Evolutionary conservation across 2,888 invertebrate species (phyloP), one percentile per base, ranked within the genome.

Genomic region (Tromatobia lineatoria): DNA sequence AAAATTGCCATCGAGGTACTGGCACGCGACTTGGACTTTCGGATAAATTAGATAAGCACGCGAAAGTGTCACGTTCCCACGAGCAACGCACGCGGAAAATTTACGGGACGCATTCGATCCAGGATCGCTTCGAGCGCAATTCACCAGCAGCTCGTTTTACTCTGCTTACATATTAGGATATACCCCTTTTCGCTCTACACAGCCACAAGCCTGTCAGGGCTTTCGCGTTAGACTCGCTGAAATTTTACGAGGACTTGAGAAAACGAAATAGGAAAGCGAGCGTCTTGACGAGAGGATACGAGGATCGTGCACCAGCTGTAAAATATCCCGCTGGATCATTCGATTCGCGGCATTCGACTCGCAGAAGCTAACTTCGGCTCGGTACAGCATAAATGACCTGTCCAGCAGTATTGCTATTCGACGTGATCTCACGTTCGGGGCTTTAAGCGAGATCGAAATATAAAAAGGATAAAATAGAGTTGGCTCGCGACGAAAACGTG

Each of bases 51-150:
- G 90, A 91, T 90, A 91, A 91, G 89, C 89, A 80, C 89, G 89
- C 86, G 91, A 91, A 91, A 91, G 91, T 91, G 92, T 92, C 91
- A 91, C 90, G 91, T 92, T 92, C 92, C 91, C 92, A 92, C 92
- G 91, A 91, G 87, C 85, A 70, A 79, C 77, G 71, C 76, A 83
- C 77, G 80, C 77, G 77, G 80, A 84, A 87, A 89, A 90, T 90
- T 90, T 90, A 90, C 89, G 88, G 75, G 82, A 89, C 86, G 88
- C 88, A 59, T 84, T 85, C 86, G 57, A 70, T 80, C 82, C 77
- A 83, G 52, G 80, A 85, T 87, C 86, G 83, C 85, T 86, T 85
- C 84, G 77, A 85, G 82, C 78, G 82, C 79, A 59, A 78, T 74
- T 79, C 71, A 47, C 69, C 18, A 34, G 23, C 66, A 11, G 54